A percentile compares a stretch with the other conserved stretches of the same genome.
Evolutionary conservation across 2,888 invertebrate genomes (phyloP).

Genomic region (Melieria crassipennis): DNA sequence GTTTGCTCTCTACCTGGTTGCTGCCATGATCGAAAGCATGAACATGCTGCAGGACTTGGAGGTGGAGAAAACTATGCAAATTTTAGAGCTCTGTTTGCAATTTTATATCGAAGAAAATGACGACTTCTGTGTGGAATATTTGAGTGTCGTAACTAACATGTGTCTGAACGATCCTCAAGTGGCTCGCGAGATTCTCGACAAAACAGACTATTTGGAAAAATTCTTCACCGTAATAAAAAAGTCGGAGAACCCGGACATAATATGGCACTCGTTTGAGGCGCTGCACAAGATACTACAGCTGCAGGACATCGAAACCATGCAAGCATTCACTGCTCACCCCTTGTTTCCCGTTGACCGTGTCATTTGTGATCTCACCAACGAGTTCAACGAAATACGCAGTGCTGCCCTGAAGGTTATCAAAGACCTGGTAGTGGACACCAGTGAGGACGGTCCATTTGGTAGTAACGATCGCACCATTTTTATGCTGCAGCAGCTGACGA

Average conservation of each 20-base stretch:
- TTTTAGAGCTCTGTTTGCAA: constrained; percentile 43
- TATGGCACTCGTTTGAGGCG: constrained; percentile 53
- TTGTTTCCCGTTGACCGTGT: constrained; percentile 55
- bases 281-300: constrained; percentile 52
- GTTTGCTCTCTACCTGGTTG: constrained; percentile 52
- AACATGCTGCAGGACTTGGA: constrained; percentile 50
- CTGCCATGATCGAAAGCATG: constrained; percentile 48
- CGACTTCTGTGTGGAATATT: constrained; percentile 55
- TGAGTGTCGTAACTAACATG: constrained; percentile 53
- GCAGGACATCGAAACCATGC: constrained; percentile 43
- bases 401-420: constrained; percentile 51
- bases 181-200: constrained; percentile 41
- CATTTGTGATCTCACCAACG: constrained; percentile 54
- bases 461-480: constrained; percentile 43
- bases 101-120: constrained; percentile 51
- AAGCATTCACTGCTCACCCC: constrained; percentile 43
- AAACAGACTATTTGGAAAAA: constrained; percentile 49
- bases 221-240: constrained; percentile 45
- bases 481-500: constrained; percentile 53
- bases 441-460: constrained; percentile 47
- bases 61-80: constrained; percentile 37
- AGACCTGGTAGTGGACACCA: constrained; percentile 48
- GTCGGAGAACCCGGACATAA: constrained; percentile 54
- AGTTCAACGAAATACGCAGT: constrained; percentile 52
- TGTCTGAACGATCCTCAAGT: constrained; percentile 55